phyloP scores from a whole-genome alignment of 2,113 vertebrate species.

The Aphyosemion australe region DNA sequence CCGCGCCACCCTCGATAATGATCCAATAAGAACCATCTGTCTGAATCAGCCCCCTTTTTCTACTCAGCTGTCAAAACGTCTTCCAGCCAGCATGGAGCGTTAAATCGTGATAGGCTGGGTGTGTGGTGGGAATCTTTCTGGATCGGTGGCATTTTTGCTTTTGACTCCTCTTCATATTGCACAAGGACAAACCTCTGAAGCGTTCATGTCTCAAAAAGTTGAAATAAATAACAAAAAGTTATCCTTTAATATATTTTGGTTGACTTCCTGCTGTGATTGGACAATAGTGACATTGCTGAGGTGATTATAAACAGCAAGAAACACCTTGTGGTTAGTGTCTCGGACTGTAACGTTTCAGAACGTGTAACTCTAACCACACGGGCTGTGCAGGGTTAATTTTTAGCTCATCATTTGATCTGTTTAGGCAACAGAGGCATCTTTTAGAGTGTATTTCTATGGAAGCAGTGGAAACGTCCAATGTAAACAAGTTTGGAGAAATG shows the following conservation, averaged over 20 bases:
- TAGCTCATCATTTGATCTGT: slow-evolving; percentile 17
- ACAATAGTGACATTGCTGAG: no score
- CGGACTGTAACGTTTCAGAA: no score
- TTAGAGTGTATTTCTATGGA: slow-evolving; percentile 9
- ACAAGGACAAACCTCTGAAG: no score
- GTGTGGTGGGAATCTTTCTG: slow-evolving; percentile 8
- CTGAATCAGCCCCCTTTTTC: slow-evolving; percentile 25
- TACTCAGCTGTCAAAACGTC: slow-evolving; percentile 33
- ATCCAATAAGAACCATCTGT: slow-evolving; percentile 53
- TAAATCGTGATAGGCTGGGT: neutral
- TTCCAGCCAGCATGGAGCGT: slow-evolving; percentile 9
- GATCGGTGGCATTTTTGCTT: neutral
- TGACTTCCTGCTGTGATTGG: no score
- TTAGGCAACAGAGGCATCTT: slow-evolving; percentile 32
- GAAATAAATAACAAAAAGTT: no score
- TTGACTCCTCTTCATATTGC: no score
- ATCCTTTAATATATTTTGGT: no score
- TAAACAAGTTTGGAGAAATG: slow-evolving; percentile 6
- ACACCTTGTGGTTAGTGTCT: no score
- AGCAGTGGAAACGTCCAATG: slow-evolving; percentile 1
- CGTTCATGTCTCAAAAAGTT: no score
- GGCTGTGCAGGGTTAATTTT: neutral
- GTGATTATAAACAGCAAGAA: no score
- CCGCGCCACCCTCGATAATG: slow-evolving; percentile 48
- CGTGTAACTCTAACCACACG: neutral